Percentiles rank a stretch among this genome's conserved stretches.
Conservation (phyloP, 2,888 invertebrate species). For the Sphaerophoria taeniata region DNA sequence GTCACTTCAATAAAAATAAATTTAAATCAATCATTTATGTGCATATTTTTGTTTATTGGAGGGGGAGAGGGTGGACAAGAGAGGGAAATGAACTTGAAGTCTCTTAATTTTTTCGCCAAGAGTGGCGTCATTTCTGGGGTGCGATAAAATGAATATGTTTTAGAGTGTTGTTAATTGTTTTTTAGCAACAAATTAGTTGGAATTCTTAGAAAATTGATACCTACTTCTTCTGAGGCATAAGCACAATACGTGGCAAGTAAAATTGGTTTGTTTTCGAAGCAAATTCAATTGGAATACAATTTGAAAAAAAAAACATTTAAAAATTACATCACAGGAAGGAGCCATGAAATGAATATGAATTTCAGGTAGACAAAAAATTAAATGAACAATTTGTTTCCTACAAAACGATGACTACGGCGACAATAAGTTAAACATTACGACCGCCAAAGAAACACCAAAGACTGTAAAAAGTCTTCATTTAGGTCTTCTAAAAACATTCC, state of each 20-base stretch:
- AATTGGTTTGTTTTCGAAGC: neutral
- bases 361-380: no score
- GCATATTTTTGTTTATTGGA: no score
- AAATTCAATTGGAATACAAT: no score
- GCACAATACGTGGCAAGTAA: neutral
- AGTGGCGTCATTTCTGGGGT: neutral
- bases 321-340: no score
- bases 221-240: neutral
- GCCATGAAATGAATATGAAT: no score
- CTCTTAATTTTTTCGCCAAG: neutral
- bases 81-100: neutral
- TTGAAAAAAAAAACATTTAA: no score
- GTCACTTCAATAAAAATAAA: conserved; percentile 3
- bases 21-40: neutral
- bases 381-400: no score
- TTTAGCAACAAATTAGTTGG: neutral
- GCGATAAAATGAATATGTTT: neutral
- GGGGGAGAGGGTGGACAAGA: no score
- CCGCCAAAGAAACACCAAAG: no score
- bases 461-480: conserved; percentile 11
- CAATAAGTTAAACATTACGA: neutral
- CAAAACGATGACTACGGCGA: no score
- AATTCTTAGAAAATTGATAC: neutral
- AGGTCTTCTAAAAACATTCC: conserved; percentile 34
- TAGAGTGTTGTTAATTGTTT: conserved; percentile 7